A percentile compares a stretch with the other conserved stretches of the same genome.
These are phyloP conservation scores for Alethe castanea DNA, from an alignment of 2,113 vertebrate genomes.

Conservation along the genomic window DNA sequence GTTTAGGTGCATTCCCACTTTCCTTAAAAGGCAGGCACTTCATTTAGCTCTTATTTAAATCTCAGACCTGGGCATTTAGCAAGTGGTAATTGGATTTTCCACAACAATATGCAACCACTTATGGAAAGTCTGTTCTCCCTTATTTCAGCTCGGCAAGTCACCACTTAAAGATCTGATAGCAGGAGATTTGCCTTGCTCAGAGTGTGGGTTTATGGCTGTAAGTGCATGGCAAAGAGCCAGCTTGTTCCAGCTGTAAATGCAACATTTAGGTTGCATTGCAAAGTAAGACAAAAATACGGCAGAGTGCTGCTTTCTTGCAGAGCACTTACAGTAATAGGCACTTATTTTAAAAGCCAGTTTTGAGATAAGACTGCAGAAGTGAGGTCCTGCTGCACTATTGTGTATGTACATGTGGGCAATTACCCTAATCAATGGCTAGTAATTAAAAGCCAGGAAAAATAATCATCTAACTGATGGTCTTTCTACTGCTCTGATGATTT, in stretches of 20 bases:
- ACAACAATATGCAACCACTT: background rate
- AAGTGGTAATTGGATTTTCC: background rate
- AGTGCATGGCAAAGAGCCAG: background rate
- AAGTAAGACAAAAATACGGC: background rate
- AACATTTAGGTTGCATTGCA: background rate
- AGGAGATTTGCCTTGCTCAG: slow-evolving; percentile 2
- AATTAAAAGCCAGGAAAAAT: slow-evolving; percentile 38
- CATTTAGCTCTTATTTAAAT: background rate
- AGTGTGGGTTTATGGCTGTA: background rate
- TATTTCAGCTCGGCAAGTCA: background rate
- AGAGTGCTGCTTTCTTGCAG: background rate
- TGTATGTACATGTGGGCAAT: background rate
- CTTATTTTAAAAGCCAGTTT: slow-evolving; percentile 4
- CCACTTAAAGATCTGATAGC: background rate
- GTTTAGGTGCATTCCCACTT: background rate
- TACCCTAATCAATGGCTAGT: background rate
- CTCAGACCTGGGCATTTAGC: background rate
- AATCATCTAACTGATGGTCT: background rate
- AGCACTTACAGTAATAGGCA: background rate
- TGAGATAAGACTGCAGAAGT: background rate
- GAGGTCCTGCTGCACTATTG: background rate
- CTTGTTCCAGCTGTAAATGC: background rate
- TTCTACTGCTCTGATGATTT: background rate
- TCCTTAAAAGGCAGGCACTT: background rate
- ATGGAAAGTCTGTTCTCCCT: background rate